These are phyloP conservation scores for Heliothis virescens DNA, from an alignment of 1,140 invertebrate species.

Conservation along the genomic window DNA sequence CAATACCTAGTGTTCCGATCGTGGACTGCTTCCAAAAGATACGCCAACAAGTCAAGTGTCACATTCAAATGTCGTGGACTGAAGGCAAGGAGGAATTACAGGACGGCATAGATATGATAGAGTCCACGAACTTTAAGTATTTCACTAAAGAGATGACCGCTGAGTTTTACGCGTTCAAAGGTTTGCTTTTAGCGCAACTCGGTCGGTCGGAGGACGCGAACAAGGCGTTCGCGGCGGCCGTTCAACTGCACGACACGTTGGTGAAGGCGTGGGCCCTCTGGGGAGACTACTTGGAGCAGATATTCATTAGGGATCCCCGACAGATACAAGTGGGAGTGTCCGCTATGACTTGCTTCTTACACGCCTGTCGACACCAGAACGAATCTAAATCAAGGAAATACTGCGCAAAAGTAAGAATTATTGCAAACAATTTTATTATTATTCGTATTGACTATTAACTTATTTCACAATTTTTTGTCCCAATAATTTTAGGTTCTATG, in stretches of 20 bases:
- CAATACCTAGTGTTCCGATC: slow-evolving; percentile 97
- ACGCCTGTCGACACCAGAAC: slow-evolving; percentile 97
- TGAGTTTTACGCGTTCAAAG: slow-evolving; percentile 98
- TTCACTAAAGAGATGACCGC: slow-evolving; percentile 99
- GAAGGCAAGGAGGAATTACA: slow-evolving; percentile 95
- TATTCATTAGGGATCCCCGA: slow-evolving; percentile 90
- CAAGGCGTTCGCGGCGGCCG: slow-evolving; percentile 97
- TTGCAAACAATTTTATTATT: too few species aligned
- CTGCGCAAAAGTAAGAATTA: slow-evolving; percentile 93
- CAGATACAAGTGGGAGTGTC: slow-evolving; percentile 93
- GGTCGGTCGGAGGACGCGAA: slow-evolving; percentile 97
- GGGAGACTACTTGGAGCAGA: slow-evolving; percentile 97
- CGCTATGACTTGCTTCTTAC: slow-evolving; percentile 97
- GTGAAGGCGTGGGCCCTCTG: slow-evolving; percentile 98
- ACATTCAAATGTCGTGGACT: slow-evolving; percentile 96
- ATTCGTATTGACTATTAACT: not conserved
- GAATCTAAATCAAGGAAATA: slow-evolving; percentile 98
- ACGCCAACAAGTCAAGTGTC: slow-evolving; percentile 98
- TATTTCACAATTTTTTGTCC: not conserved
- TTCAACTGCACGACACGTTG: slow-evolving; percentile 96
- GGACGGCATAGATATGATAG: slow-evolving; percentile 97
- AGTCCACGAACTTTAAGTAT: slow-evolving; percentile 97
- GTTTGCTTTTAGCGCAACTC: slow-evolving; percentile 92
- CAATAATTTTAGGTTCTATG: slow-evolving; percentile 88
- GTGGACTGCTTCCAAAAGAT: slow-evolving; percentile 99